These are phyloP conservation scores for Bombus haemorrhoidalis DNA, from an alignment of 1,140 invertebrate species.

Conservation along the genomic window DNA sequence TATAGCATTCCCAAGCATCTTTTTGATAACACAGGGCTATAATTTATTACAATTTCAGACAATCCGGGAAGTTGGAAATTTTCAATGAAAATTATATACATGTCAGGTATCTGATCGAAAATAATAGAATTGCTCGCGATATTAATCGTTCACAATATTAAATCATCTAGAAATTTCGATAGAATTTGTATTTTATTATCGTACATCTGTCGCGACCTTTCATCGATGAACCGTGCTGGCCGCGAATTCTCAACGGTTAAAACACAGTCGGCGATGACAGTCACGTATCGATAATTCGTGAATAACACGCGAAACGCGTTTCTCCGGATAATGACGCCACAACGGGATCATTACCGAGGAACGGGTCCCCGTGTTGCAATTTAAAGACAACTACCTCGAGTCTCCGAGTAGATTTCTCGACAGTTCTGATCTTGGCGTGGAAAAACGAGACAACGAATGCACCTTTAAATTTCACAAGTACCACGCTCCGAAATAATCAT, in stretches of 20 bases:
- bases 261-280: background rate
- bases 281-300: slow-evolving; percentile 33
- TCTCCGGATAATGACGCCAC: slow-evolving; percentile 4
- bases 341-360: background rate
- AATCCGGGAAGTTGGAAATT: background rate
- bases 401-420: background rate
- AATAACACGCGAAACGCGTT: background rate
- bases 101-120: background rate
- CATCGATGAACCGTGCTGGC: background rate
- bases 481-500: background rate
- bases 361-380: background rate
- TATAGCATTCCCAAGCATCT: too few species aligned
- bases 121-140: background rate
- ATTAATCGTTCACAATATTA: background rate
- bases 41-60: background rate
- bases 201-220: background rate
- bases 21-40: background rate
- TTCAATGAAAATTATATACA: background rate
- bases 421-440: background rate
- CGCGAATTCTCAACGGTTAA: background rate
- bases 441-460: background rate
- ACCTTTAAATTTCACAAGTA: background rate
- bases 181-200: background rate
- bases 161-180: too few species aligned
- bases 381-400: background rate